phyloP scores from a whole-genome alignment of 2,888 invertebrate genomes.

The Gnatocerus cornutus region DNA sequence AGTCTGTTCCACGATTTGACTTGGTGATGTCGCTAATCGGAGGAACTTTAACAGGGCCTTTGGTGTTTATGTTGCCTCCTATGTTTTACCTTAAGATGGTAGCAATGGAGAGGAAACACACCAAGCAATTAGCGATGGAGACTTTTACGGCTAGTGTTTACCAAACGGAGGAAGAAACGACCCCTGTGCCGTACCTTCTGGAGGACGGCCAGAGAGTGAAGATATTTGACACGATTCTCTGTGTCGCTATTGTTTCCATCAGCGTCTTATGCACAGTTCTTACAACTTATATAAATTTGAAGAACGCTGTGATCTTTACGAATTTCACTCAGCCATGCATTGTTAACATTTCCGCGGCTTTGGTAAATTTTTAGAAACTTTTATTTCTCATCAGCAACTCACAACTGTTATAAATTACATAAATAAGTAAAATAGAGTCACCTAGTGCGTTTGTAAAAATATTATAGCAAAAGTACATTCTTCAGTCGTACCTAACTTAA shows the following conservation, averaged over 20 bases:
- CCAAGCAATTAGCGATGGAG: conserved; percentile 56
- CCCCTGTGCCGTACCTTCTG: neutral
- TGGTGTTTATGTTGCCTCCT: conserved; percentile 90
- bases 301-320: conserved; percentile 77
- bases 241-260: conserved; percentile 75
- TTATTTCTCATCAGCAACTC: too few species aligned
- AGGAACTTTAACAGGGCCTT: conserved; percentile 86
- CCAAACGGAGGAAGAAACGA: conserved; percentile 28
- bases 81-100: conserved; percentile 84
- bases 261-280: conserved; percentile 79
- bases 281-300: conserved; percentile 82
- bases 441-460: conserved; percentile 33
- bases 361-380: conserved; percentile 26
- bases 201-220: conserved; percentile 32
- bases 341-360: conserved; percentile 20
- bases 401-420: conserved; percentile 44
- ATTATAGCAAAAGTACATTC: conserved; percentile 46
- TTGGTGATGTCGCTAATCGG: conserved; percentile 90
- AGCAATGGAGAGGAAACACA: conserved; percentile 70
- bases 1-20: conserved; percentile 89
- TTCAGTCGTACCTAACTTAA: conserved; percentile 45
- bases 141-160: conserved; percentile 52
- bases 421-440: conserved; percentile 42
- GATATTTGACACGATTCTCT: conserved; percentile 63
- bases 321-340: conserved; percentile 72